Conservation (phyloP, 2,797 vertebrate genomes). For the Argya squamiceps region DNA sequence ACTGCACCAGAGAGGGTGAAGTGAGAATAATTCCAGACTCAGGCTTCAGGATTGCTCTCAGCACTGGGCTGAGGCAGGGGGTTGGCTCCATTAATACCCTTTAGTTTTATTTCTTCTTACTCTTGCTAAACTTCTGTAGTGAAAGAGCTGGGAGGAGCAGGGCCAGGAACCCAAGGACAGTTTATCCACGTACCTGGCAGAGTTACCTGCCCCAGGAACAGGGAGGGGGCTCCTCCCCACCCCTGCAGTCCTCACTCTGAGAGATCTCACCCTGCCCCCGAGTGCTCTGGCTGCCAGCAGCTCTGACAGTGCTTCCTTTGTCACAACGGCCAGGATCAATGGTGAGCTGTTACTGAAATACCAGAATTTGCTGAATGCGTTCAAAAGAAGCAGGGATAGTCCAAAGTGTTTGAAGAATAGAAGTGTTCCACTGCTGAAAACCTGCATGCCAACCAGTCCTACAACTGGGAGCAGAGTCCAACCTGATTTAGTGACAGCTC, state of each 20-base stretch:
- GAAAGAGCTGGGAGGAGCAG: not conserved
- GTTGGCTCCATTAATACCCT: not conserved
- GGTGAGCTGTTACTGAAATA: not conserved
- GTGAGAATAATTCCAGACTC: not conserved
- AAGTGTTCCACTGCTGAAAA: not conserved
- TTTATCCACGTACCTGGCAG: not conserved
- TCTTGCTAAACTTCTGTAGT: not conserved
- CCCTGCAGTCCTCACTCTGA: not conserved
- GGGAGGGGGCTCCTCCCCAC: not conserved
- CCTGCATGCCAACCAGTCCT: not conserved
- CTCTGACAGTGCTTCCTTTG: constrained; percentile 13
- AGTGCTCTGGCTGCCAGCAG: not conserved
- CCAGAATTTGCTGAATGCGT: not conserved
- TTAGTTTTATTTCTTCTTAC: not conserved
- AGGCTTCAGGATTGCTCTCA: not conserved
- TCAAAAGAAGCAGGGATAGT: not conserved
- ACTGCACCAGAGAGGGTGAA: not conserved
- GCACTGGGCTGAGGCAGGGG: not conserved
- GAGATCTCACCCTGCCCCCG: not conserved
- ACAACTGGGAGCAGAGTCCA: not conserved
- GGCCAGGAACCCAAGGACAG: fast-evolving
- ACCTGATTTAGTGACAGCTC: not conserved
- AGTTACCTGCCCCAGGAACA: not conserved
- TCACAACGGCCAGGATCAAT: not conserved
- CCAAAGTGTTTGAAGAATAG: not conserved